A percentile compares a stretch with the other conserved stretches of the same genome.
phyloP scores from a whole-genome alignment of 2,888 invertebrate genomes.

The Meghimatium bilineatum region DNA sequence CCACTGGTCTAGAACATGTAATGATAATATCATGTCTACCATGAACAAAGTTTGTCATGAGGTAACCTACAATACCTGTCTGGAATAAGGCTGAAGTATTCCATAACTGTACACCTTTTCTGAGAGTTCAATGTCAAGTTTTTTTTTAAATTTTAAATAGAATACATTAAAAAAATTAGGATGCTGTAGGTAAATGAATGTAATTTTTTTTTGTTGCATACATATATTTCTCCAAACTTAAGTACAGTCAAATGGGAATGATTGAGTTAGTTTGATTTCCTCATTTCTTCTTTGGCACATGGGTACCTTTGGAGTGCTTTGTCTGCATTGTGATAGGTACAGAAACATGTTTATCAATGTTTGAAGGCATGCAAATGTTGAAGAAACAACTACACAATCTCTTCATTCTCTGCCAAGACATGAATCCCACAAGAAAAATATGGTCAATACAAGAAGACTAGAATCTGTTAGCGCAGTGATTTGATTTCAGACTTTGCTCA shows the following conservation, averaged over 20 bases:
- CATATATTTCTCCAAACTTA: neutral
- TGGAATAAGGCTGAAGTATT: neutral
- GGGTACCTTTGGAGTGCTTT: neutral
- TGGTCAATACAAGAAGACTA: slow-evolving; percentile 2
- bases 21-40: neutral
- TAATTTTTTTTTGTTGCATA: neutral
- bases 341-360: neutral
- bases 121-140: neutral
- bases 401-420: too few relatives aligned
- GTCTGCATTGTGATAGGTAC: neutral
- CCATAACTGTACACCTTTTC: neutral
- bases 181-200: neutral
- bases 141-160: neutral
- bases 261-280: slow-evolving; percentile 23
- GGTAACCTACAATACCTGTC: neutral
- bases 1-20: neutral
- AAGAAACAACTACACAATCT: neutral
- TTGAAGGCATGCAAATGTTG: neutral
- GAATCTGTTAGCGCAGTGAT: neutral
- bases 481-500: neutral
- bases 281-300: slow-evolving; percentile 27
- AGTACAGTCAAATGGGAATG: slow-evolving; percentile 25
- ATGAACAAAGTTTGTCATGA: neutral
- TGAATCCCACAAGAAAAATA: neutral
- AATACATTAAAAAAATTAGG: neutral